Base-by-base conservation (phyloP, 92 coral and sea anemone genomes). In the Epizoanthus scotinus region DNA sequence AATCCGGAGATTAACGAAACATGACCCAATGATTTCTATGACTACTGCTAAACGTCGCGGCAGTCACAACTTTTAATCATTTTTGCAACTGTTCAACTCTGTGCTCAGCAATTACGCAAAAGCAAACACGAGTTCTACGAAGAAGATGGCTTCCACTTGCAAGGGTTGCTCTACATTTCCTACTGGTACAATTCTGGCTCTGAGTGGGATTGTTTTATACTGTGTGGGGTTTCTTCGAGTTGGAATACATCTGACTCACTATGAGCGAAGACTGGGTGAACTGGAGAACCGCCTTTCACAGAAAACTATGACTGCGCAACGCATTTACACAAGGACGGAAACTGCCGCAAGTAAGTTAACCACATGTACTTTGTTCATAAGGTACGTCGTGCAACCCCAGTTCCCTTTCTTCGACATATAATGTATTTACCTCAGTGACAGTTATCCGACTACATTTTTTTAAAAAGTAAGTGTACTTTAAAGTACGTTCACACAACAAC, bases 211-310 rank as follows among this genome's bases (percentile, higher is more conserved):
- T 34, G 67, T 75, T 19, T 22, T 75, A 67, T 75, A 58, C 24
- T 75, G 81, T 58, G 68, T 75, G 3, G 81, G 81, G 28, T 75
- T 75, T 38, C 58, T 75, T 57, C 67, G 81, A 57, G 20, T 75
- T 9, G 81, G 81, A 21, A 75, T 75, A 31, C 67, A 75, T 12
- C 22, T 57, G 1, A 75, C 81, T 38, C 81, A 22, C 18, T 58
- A 75, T n/a, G 67, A 75, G 7, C 44, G 81, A n/a, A 42, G 56
- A 29, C 38, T 75, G 8, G 20, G 49, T 22, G 67, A 13, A 8
- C 63, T 75, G 17, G 81, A 75, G 61, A 6, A 64, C 5, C 70
- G 21, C 40, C 44, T 64, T 0, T 0, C 31, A 31, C 44, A 64
- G 27, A 28, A 20, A 34, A 64, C 8, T 38, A 9, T 24, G 40